A percentile compares a stretch with the other conserved stretches of the same genome.
These are phyloP conservation scores for Clarias batrachus DNA, from an alignment of 2,113 vertebrate species.

Conservation along the genomic window DNA sequence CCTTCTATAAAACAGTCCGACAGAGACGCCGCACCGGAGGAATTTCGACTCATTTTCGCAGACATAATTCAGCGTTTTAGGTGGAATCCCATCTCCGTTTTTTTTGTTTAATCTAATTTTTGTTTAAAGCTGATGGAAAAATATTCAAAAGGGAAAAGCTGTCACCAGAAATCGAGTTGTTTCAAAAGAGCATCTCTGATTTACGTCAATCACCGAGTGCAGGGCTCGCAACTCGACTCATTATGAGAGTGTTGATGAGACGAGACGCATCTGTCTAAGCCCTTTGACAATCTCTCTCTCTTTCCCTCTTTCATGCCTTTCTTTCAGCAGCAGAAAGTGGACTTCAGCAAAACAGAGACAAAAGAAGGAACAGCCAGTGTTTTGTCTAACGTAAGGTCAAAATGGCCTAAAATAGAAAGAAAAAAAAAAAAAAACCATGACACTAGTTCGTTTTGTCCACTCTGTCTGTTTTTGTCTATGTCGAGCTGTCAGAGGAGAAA, in stretches of 20 bases:
- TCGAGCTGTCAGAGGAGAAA: constrained; percentile 45
- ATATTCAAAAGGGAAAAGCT: not conserved
- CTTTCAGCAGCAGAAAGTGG: constrained; percentile 63
- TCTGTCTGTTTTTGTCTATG: constrained; percentile 37
- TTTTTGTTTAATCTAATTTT: not conserved
- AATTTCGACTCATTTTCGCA: constrained; percentile 6
- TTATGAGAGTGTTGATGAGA: constrained; percentile 27
- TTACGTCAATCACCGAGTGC: not conserved
- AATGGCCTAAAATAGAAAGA: constrained; percentile 17
- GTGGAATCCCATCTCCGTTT: not conserved
- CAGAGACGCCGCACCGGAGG: constrained; percentile 39
- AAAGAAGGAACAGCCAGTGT: constrained; percentile 37
- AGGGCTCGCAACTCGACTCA: not conserved
- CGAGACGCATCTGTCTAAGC: constrained; percentile 34
- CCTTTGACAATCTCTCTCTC: not conserved
- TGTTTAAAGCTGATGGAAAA: not conserved
- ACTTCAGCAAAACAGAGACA: constrained; percentile 44
- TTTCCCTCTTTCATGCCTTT: constrained; percentile 33
- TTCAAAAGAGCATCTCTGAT: not conserved
- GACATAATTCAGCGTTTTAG: not conserved
- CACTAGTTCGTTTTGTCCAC: constrained; percentile 36
- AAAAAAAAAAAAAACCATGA: not conserved
- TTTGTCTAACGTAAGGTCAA: constrained; percentile 41
- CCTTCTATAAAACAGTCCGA: constrained; percentile 28
- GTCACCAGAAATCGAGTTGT: not conserved